Evolutionary conservation across 2,888 invertebrate genomes (phyloP).

Genomic region (Caenorhabditis sp.): DNA sequence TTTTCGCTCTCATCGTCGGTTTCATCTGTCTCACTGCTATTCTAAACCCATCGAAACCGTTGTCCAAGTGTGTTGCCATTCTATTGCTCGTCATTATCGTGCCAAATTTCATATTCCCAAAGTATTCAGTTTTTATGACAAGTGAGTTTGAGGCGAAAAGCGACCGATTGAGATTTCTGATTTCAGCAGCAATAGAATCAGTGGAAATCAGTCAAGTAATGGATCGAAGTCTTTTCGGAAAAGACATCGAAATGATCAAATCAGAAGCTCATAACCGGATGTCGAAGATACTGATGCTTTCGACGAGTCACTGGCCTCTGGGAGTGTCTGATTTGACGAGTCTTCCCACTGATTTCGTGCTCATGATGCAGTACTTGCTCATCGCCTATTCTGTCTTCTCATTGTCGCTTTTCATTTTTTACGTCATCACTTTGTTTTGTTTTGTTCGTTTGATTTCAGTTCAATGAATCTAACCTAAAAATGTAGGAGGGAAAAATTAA

Average conservation of each 20-base stretch:
- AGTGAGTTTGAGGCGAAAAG: conserved; percentile 22
- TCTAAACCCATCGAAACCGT: conserved; percentile 63
- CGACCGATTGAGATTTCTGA: too few species aligned
- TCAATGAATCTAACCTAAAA: conserved; percentile 50
- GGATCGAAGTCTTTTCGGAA: conserved; percentile 60
- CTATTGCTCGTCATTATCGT: conserved; percentile 66
- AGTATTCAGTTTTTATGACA: conserved; percentile 65
- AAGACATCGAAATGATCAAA: conserved; percentile 64
- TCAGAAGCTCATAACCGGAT: conserved; percentile 66
- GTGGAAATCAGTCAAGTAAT: conserved; percentile 69
- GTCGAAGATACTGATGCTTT: conserved; percentile 64
- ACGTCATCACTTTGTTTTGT: conserved; percentile 66
- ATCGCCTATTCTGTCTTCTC: conserved; percentile 70
- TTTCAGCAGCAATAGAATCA: conserved; percentile 68
- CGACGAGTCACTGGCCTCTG: conserved; percentile 58
- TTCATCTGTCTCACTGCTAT: conserved; percentile 66
- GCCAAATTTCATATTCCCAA: conserved; percentile 70
- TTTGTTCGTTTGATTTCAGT: conserved; percentile 66
- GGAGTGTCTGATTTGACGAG: conserved; percentile 67
- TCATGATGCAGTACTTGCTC: conserved; percentile 73
- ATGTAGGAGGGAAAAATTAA: too few species aligned
- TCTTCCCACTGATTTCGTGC: conserved; percentile 69
- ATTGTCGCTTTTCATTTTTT: conserved; percentile 66
- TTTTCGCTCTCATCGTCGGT: conserved; percentile 68
- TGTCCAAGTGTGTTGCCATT: conserved; percentile 66